Conservation (phyloP, 92 coral and sea anemone species). For the Nematostella vectensis region DNA sequence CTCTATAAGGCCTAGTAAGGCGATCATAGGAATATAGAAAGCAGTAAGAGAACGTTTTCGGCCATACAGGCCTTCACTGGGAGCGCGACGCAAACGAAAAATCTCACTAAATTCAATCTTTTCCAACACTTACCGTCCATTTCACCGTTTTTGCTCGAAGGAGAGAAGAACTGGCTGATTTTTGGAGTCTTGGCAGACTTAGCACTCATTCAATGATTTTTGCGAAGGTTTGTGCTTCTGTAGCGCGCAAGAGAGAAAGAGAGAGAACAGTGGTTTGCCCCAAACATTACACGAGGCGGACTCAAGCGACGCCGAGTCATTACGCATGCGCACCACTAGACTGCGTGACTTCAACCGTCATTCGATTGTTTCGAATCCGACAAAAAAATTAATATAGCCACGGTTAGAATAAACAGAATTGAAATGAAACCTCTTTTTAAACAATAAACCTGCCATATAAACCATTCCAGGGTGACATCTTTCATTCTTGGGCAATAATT, state of each 20-base stretch:
- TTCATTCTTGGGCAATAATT: too few species aligned
- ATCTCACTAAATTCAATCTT: constrained; percentile 33
- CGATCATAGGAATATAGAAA: constrained; percentile 45
- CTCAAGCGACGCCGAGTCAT: constrained; percentile 40
- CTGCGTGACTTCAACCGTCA: constrained; percentile 1
- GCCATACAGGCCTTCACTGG: constrained; percentile 54
- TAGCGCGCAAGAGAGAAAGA: constrained; percentile 32
- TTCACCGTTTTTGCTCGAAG: constrained; percentile 48
- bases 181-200: constrained; percentile 45
- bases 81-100: constrained; percentile 39
- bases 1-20: constrained; percentile 49
- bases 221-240: constrained; percentile 25
- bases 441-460: too few species aligned
- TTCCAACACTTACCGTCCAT: constrained; percentile 73
- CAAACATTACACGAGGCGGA: constrained; percentile 75
- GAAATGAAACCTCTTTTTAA: too few species aligned
- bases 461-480: too few species aligned
- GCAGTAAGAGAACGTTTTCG: constrained; percentile 62
- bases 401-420: too few species aligned
- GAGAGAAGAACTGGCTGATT: constrained; percentile 48
- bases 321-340: constrained; percentile 67
- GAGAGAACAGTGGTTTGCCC: constrained; percentile 56
- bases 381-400: too few species aligned
- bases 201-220: constrained; percentile 32
- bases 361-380: constrained; percentile 6